Evolutionary conservation across 1,140 invertebrate species (phyloP).

Genomic region (Sycophila sp.): DNA sequence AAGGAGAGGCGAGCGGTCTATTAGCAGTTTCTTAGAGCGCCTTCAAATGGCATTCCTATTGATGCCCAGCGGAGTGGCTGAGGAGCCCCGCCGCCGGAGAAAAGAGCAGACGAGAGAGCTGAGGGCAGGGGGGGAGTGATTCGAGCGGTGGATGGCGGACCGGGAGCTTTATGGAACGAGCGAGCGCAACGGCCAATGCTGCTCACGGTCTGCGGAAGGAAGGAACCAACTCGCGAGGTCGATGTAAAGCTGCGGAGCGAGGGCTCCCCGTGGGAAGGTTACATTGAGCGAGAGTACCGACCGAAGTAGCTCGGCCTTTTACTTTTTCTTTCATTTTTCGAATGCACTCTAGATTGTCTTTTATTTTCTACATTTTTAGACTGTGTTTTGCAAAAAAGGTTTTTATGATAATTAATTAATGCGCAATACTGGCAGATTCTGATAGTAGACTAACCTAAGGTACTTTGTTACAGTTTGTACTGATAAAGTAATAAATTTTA

Average conservation of each 20-base stretch:
- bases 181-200: constrained; percentile 42
- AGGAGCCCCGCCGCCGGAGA: neutral
- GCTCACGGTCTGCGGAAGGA: neutral
- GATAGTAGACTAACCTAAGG: no score
- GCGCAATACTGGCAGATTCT: no score
- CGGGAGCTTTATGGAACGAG: constrained; percentile 50
- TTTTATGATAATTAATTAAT: no score
- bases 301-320: constrained; percentile 14
- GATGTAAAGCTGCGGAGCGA: neutral
- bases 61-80: constrained; percentile 41
- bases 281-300: constrained; percentile 32
- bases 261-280: constrained; percentile 7
- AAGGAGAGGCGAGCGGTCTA: constrained; percentile 41
- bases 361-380: no score
- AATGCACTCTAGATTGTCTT: neutral
- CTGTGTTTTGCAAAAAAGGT: no score
- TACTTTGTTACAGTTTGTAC: no score
- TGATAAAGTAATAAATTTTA: no score
- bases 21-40: constrained; percentile 59
- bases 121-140: constrained; percentile 33
- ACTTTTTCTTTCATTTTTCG: neutral
- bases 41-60: constrained; percentile 55
- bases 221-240: neutral
- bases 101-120: neutral
- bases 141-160: constrained; percentile 27